These are phyloP conservation scores for Drosophila colorata DNA, from an alignment of 2,888 invertebrate species.

Conservation along the genomic window DNA sequence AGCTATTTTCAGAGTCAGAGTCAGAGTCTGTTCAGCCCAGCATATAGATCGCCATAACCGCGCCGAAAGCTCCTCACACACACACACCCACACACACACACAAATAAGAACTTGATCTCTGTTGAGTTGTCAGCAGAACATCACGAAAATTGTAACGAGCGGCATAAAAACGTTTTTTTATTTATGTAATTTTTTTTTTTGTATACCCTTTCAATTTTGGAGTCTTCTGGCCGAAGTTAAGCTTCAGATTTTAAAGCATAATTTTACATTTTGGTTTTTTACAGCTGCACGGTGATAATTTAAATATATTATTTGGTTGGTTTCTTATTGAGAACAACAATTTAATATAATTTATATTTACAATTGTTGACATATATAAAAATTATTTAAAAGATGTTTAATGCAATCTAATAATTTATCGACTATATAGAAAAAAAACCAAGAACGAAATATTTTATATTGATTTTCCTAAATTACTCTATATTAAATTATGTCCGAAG, in stretches of 20 bases:
- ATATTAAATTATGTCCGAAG: too few relatives aligned
- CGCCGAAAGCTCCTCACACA: slow-evolving; percentile 61
- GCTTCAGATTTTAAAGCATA: background rate
- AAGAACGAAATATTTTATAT: too few relatives aligned
- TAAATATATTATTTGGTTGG: too few relatives aligned
- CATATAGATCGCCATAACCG: slow-evolving; percentile 53
- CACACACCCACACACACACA: slow-evolving; percentile 27
- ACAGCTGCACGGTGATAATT: too few relatives aligned
- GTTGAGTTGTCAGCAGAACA: slow-evolving; percentile 81
- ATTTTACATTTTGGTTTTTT: too few relatives aligned
- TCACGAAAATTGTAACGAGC: slow-evolving; percentile 79
- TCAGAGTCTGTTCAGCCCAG: slow-evolving; percentile 35
- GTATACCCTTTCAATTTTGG: slow-evolving; percentile 1
- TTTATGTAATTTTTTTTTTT: slow-evolving; percentile 22
- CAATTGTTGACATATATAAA: background rate
- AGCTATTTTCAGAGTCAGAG: slow-evolving; percentile 6
- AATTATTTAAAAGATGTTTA: too few relatives aligned
- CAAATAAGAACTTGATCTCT: slow-evolving; percentile 78
- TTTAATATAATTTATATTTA: background rate
- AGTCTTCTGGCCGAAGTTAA: background rate
- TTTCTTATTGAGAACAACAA: too few relatives aligned
- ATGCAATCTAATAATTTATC: too few relatives aligned
- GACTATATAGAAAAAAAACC: too few relatives aligned
- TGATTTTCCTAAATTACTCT: too few relatives aligned
- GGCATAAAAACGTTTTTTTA: slow-evolving; percentile 40